phyloP scores from a whole-genome alignment of 1,140 invertebrate genomes.

The Planococcus citri region DNA sequence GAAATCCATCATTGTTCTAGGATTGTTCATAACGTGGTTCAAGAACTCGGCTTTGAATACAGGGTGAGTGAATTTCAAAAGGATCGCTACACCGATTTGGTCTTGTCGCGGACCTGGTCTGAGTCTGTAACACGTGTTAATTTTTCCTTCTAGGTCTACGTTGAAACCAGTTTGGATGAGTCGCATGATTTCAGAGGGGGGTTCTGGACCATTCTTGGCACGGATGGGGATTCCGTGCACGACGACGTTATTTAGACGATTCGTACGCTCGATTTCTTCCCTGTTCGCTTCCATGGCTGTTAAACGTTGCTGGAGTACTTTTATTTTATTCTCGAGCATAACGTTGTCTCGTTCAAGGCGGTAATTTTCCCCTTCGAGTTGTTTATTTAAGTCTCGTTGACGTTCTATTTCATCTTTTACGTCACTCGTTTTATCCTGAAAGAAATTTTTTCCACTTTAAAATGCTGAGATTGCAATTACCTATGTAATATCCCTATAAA shows the following conservation, averaged over 20 bases:
- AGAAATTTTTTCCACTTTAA: not conserved
- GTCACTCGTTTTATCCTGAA: not conserved
- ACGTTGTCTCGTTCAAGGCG: not conserved
- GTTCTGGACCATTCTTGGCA: not conserved
- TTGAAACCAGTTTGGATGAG: not conserved
- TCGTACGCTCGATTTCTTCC: not conserved
- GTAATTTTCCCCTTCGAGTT: not conserved
- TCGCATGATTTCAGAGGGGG: not conserved
- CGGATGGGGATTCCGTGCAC: not conserved
- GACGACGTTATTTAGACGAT: not conserved
- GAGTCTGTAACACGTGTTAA: not conserved
- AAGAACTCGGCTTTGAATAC: not conserved
- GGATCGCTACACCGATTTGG: not conserved
- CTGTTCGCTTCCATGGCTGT: not conserved
- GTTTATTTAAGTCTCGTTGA: not conserved
- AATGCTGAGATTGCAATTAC: no score
- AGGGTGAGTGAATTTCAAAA: not conserved
- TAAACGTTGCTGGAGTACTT: not conserved
- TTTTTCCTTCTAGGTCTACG: not conserved
- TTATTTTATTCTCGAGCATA: not conserved
- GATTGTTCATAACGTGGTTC: not conserved
- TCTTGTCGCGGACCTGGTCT: not conserved
- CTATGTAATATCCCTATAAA: no score
- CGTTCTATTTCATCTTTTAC: not conserved
- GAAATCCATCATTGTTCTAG: not conserved